Percentiles rank a stretch among this genome's conserved stretches.
Evolutionary conservation across 2,888 invertebrate species (phyloP).

Genomic region (Diarsia rubi): DNA sequence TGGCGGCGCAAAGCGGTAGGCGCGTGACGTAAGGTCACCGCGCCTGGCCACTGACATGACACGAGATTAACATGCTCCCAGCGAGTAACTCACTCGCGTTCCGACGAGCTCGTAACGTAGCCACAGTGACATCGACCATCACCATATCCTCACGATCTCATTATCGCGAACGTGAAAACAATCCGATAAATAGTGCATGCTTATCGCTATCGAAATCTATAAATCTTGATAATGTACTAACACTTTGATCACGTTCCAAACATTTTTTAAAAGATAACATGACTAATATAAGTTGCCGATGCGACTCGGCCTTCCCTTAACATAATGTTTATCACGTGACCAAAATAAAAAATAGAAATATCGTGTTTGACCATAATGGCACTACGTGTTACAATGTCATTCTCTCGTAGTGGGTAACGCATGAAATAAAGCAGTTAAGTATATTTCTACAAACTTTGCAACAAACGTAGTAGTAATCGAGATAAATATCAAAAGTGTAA

Average conservation of each 20-base stretch:
- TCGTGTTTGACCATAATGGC: slow-evolving; percentile 25
- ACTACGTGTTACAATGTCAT: slow-evolving; percentile 55
- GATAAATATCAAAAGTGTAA: slow-evolving; percentile 7
- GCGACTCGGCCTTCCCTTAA: slow-evolving; percentile 23
- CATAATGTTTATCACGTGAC: slow-evolving; percentile 48
- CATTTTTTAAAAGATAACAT: slow-evolving; percentile 45
- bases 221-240: slow-evolving; percentile 58
- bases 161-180: slow-evolving; percentile 43
- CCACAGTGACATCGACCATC: slow-evolving; percentile 13
- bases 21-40: slow-evolving; percentile 89
- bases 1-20: slow-evolving; percentile 81
- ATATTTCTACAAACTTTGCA: not conserved
- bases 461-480: not conserved
- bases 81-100: slow-evolving; percentile 49
- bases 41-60: slow-evolving; percentile 86
- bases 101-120: slow-evolving; percentile 47
- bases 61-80: slow-evolving; percentile 84
- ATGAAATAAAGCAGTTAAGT: not conserved
- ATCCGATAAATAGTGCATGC: slow-evolving; percentile 45
- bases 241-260: slow-evolving; percentile 53
- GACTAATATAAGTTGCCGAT: slow-evolving; percentile 28
- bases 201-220: slow-evolving; percentile 56
- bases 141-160: slow-evolving; percentile 34
- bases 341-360: slow-evolving; percentile 32
- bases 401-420: slow-evolving; percentile 10